phyloP scores from a whole-genome alignment of 2,888 invertebrate genomes.

The Rhamnusium bicolor region DNA sequence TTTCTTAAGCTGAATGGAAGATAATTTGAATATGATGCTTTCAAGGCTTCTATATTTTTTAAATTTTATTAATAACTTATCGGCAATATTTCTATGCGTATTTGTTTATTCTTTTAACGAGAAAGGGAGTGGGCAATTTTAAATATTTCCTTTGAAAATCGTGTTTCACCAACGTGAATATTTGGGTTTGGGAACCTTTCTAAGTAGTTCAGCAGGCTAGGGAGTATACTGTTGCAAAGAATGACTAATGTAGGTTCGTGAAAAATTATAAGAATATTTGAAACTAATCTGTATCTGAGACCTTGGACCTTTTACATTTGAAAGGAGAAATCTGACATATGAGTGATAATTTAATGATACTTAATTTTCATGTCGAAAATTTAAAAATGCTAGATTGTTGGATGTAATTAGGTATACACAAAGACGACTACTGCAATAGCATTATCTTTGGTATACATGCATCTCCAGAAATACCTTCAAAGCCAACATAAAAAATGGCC shows the following conservation, averaged over 20 bases:
- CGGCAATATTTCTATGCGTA: background rate
- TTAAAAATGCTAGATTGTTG: too few species aligned
- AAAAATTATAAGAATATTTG: conserved; percentile 13
- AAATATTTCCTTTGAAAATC: background rate
- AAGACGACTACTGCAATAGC: too few species aligned
- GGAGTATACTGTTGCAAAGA: background rate
- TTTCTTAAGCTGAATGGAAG: background rate
- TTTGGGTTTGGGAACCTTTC: background rate
- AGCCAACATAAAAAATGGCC: too few species aligned
- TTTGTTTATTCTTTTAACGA: background rate
- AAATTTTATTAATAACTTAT: background rate
- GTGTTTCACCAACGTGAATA: background rate
- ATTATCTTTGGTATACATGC: too few species aligned
- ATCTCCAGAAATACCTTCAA: too few species aligned
- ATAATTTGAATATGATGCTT: background rate
- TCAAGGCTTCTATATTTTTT: background rate
- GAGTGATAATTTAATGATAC: background rate
- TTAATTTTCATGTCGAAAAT: background rate
- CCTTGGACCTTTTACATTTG: conserved; percentile 23
- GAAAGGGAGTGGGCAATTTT: background rate
- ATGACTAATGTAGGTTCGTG: background rate
- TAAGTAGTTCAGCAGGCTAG: background rate
- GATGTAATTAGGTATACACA: too few species aligned
- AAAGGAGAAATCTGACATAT: conserved; percentile 16
- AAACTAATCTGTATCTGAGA: conserved; percentile 4